Percentiles rank a stretch among this genome's conserved stretches.
These are phyloP conservation scores for Montipora capitata DNA, from an alignment of 92 coral and sea anemone genomes.

Conservation along the genomic window DNA sequence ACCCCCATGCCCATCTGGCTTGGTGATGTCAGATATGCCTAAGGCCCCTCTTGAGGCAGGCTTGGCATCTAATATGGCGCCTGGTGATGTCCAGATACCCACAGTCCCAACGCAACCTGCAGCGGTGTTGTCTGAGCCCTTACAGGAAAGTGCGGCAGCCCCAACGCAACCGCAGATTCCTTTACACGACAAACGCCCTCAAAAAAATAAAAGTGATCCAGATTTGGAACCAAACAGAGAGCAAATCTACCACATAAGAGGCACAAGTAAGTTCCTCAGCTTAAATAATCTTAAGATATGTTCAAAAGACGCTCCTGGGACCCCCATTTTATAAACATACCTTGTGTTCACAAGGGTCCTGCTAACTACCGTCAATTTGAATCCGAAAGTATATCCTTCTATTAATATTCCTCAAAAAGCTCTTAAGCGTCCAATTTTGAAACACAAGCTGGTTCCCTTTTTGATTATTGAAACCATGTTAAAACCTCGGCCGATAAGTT, in stretches of 20 bases:
- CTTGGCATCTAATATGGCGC: constrained; percentile 26
- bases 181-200: constrained; percentile 7
- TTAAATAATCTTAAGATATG: too few species aligned
- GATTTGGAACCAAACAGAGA: constrained; percentile 75
- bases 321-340: too few species aligned
- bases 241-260: constrained; percentile 68
- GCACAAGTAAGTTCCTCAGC: constrained; percentile 32
- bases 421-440: too few species aligned
- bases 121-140: constrained; percentile 44
- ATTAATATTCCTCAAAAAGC: too few species aligned
- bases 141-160: constrained; percentile 6
- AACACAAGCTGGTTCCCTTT: too few species aligned
- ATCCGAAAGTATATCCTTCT: too few species aligned
- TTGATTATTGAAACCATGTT: too few species aligned
- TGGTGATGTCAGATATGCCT: background rate
- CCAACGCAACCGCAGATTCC: constrained; percentile 34
- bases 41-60: constrained; percentile 27
- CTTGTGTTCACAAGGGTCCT: too few species aligned
- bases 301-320: too few species aligned
- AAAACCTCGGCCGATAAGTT: too few species aligned
- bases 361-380: too few species aligned
- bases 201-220: background rate
- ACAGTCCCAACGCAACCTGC: constrained; percentile 41
- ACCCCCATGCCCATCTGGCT: constrained; percentile 32
- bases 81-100: constrained; percentile 29